A percentile compares a stretch with the other conserved stretches of the same genome.
Evolutionary conservation across 2,797 vertebrate species (phyloP).

Genomic region (Pangasius larnaudii): DNA sequence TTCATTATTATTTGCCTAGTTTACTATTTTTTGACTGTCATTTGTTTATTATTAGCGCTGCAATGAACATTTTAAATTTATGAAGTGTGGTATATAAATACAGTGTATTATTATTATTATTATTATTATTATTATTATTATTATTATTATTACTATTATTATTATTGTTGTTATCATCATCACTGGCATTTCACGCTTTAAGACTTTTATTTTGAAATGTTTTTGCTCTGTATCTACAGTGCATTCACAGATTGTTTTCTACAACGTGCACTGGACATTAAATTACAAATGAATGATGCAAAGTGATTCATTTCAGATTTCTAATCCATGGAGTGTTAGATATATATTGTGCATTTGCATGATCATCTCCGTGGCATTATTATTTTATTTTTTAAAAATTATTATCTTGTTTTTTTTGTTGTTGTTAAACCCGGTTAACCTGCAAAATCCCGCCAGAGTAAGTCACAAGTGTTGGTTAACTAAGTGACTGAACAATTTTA

Average conservation of each 20-base stretch:
- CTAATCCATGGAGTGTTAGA: neutral
- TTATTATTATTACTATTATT: neutral
- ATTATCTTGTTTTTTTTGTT: neutral
- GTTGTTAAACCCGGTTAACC: neutral
- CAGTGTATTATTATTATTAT: neutral
- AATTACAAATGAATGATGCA: neutral
- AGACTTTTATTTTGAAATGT: conserved; percentile 8
- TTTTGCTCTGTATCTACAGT: neutral
- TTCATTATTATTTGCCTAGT: neutral
- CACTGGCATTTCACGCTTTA: neutral
- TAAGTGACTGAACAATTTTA: neutral
- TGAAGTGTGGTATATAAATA: neutral
- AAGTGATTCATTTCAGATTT: neutral
- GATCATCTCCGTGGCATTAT: neutral
- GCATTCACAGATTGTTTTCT: conserved; percentile 1
- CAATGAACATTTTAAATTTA: neutral
- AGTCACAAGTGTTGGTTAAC: neutral
- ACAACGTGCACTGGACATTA: neutral
- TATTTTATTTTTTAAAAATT: neutral
- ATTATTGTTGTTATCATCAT: neutral
- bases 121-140: neutral
- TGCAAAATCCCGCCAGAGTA: neutral
- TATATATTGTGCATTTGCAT: neutral
- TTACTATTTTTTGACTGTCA: neutral
- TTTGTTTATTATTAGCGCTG: neutral